Percentiles rank a stretch among this genome's conserved stretches.
Conservation (phyloP, 2,888 invertebrate genomes). For the Vesta saturnalis region DNA sequence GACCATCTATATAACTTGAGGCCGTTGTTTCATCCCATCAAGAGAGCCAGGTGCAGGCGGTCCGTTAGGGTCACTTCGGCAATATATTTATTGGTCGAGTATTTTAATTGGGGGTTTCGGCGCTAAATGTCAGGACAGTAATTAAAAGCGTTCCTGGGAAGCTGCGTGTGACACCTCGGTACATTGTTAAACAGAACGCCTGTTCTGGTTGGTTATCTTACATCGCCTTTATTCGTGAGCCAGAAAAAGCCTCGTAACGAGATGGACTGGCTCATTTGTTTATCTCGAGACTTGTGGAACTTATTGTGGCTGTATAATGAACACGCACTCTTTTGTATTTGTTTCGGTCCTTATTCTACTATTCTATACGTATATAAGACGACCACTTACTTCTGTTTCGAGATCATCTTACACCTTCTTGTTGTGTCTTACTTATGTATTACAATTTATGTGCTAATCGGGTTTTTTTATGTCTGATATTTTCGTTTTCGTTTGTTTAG, state of each 20-base stretch:
- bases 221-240: constrained; percentile 58
- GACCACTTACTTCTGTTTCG: not conserved
- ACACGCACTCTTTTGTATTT: constrained; percentile 55
- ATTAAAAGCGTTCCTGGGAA: constrained; percentile 62
- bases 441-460: constrained; percentile 1
- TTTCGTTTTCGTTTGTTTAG: too few species aligned
- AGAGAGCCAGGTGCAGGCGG: constrained; percentile 41
- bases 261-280: constrained; percentile 61
- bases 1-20: constrained; percentile 42
- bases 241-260: constrained; percentile 56
- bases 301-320: constrained; percentile 60
- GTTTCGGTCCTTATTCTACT: constrained; percentile 17
- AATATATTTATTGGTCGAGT: constrained; percentile 59
- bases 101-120: constrained; percentile 62
- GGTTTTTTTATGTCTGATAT: too few species aligned
- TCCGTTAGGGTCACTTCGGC: constrained; percentile 45
- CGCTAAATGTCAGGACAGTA: constrained; percentile 61
- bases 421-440: constrained; percentile 4
- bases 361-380: not conserved
- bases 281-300: constrained; percentile 57
- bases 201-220: constrained; percentile 55
- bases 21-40: constrained; percentile 36
- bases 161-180: constrained; percentile 62
- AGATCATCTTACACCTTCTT: not conserved
- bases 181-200: constrained; percentile 60